Conservation (phyloP, 92 coral and sea anemone species). For the Epizoanthus fatuus region DNA sequence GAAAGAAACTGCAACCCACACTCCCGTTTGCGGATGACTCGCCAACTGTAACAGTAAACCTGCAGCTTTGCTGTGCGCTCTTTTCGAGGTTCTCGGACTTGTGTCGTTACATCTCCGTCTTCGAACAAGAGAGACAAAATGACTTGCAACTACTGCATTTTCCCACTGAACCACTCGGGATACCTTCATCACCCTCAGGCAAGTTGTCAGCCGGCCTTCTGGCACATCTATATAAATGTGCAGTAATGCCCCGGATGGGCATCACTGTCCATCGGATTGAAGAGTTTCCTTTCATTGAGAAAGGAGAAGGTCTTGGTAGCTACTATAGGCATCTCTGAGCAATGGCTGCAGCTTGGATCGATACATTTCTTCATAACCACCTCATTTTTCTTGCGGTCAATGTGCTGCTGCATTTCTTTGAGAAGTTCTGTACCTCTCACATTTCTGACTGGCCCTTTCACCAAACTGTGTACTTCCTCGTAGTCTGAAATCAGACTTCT, state of each 20-base stretch:
- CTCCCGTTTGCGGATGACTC: background rate
- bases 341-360: conserved; percentile 49
- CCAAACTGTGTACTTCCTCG: conserved; percentile 32
- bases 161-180: background rate
- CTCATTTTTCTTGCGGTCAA: conserved; percentile 52
- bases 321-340: conserved; percentile 48
- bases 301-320: conserved; percentile 26
- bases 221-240: background rate
- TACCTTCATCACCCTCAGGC: background rate
- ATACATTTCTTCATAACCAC: conserved; percentile 57
- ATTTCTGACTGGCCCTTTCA: conserved; percentile 37
- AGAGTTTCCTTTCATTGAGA: conserved; percentile 24
- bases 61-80: no score
- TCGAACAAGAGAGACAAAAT: no score
- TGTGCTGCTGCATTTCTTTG: conserved; percentile 30
- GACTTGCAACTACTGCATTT: no score
- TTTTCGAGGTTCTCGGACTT: no score
- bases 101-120: no score
- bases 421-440: conserved; percentile 27
- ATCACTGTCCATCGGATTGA: conserved; percentile 46
- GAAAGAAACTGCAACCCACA: conserved; percentile 4
- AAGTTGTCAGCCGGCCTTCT: no score
- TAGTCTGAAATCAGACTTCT: conserved; percentile 24
- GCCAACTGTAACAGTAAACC: background rate
- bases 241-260: conserved; percentile 38